Evolutionary conservation across 2,113 vertebrate species (phyloP), one percentile per base, ranked within the genome.

Genomic region (Odontesthes bonariensis): DNA sequence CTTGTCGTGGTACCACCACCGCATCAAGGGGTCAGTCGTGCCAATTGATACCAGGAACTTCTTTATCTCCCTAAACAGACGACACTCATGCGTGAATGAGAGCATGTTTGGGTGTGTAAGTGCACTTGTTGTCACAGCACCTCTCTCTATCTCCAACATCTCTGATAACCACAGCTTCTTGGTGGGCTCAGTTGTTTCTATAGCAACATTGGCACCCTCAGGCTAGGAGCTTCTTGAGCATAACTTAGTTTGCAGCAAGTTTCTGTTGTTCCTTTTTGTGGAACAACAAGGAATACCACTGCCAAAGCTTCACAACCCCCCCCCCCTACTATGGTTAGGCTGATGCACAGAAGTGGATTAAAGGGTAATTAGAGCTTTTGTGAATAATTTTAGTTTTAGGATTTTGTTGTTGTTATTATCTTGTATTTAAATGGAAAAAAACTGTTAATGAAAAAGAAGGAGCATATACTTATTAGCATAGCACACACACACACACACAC

Each of bases 171-270:
- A 69, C 59, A 17, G 79, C 70, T 82, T 87, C 74, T 57, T 65
- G 63, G 79, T 82, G 77, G 77, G 80, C 74, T 80, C 57, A 0
- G 52, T 47, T 75, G 91, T 90, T 91, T 83, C 88, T 73, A 91
- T 90, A 76, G 88, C 86, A 91, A 91, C 89, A 64, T 19, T 20
- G 31, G 56, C 65, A 60, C 74, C 79, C 75, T 63, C 32, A 69
- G 44, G 27, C 62, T 12, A 62, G 69, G 66, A 62, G 68, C 59
- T 66, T 75, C 27, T 55, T 77, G 53, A 77, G 78, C 73, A 54
- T 70, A 77, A 75, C 56, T 62, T 44, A 63, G 66, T 75, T 75
- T 79, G 54, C 57, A 23, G 49, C 60, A 55, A n/a, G 72, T 77
- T 75, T 31, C 67, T 70, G 67, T 69, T 49, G 16, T 42, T 61